These are phyloP conservation scores for Octodon degus DNA, from an alignment of 2,113 vertebrate genomes.

Conservation along the genomic window DNA sequence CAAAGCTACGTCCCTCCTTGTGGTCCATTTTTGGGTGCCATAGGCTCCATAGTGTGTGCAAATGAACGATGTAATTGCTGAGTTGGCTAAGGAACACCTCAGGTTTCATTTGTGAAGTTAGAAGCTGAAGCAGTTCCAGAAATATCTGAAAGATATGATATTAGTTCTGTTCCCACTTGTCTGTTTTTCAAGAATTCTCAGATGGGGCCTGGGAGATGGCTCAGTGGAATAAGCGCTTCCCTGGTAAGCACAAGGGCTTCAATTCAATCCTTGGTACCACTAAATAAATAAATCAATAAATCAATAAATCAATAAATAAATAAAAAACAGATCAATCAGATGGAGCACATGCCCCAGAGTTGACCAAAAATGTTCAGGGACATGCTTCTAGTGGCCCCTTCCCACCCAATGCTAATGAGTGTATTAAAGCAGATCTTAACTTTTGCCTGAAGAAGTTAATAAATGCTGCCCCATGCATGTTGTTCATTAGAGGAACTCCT, in stretches of 20 bases:
- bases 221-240: no score
- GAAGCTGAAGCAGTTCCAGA: conserved; percentile 98
- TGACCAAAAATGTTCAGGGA: conserved; percentile 93
- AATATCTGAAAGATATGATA: conserved; percentile 96
- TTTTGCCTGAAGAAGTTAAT: conserved; percentile 90
- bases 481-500: conserved; percentile 97
- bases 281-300: no score
- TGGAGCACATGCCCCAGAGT: conserved; percentile 95
- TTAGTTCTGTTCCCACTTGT: conserved; percentile 96
- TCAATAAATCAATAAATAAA: no score
- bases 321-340: conserved; percentile 92
- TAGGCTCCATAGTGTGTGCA: conserved; percentile 96
- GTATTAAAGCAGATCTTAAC: conserved; percentile 87
- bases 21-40: conserved; percentile 95
- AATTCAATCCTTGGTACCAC: no score
- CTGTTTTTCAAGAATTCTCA: conserved; percentile 93
- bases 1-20: conserved; percentile 86
- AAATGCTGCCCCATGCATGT: conserved; percentile 94
- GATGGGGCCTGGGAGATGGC: conserved; percentile 18
- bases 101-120: conserved; percentile 91
- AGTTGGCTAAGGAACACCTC: conserved; percentile 91
- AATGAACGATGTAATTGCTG: conserved; percentile 96
- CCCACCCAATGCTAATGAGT: conserved; percentile 64
- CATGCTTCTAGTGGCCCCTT: conserved; percentile 82
- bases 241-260: no score